Percentiles rank a stretch among this genome's conserved stretches.
Evolutionary conservation across 1,140 invertebrate genomes (phyloP).

Genomic region (Coelopa frigida): DNA sequence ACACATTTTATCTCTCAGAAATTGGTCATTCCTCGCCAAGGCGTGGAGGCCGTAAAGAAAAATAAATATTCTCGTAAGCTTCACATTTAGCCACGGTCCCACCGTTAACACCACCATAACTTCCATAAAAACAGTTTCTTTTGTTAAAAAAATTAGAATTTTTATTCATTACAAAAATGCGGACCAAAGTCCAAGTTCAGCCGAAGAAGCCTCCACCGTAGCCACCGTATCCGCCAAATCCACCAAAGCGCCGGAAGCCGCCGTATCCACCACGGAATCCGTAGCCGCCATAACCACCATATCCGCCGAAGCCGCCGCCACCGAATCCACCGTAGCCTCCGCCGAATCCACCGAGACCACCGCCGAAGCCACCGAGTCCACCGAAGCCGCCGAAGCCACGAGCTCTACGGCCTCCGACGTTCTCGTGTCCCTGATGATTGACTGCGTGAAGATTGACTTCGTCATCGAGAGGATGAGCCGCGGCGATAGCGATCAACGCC

Average conservation of each 20-base stretch:
- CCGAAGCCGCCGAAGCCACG: background rate
- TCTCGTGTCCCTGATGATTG: background rate
- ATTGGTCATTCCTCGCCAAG: too few species aligned
- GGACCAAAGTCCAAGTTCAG: too few species aligned
- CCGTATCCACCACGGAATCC: background rate
- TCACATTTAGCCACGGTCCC: too few species aligned
- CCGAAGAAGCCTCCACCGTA: background rate
- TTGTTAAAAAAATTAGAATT: too few species aligned
- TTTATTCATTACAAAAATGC: too few species aligned
- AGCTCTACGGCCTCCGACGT: background rate
- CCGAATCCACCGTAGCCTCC: too few species aligned
- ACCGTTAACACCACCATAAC: background rate
- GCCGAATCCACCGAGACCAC: background rate
- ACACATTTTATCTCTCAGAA: too few species aligned
- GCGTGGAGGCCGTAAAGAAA: too few species aligned
- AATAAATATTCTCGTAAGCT: too few species aligned
- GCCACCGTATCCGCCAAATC: background rate
- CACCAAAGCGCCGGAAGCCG: background rate
- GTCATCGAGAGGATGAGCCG: background rate
- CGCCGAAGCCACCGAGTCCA: slow-evolving; percentile 2
- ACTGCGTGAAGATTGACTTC: background rate
- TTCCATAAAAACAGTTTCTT: too few species aligned
- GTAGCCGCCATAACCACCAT: background rate
- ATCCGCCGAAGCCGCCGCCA: background rate
- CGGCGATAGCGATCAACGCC: background rate